Evolutionary conservation across 2,797 vertebrate genomes (phyloP).

Genomic region (Hemibagrus guttatus): DNA sequence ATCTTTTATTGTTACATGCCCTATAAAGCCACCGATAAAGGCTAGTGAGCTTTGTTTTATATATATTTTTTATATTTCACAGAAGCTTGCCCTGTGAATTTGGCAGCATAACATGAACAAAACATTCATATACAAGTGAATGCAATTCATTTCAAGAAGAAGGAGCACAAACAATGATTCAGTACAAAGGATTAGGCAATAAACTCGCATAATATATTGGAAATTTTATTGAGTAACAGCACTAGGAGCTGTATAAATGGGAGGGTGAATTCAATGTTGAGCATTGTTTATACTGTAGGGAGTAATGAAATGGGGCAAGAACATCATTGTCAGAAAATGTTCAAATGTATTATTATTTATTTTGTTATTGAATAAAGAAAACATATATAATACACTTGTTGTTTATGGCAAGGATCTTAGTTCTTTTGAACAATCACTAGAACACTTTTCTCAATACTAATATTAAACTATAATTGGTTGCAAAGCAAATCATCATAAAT

Average conservation of each 20-base stretch:
- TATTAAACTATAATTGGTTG: too few species aligned
- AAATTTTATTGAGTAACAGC: slow-evolving; percentile 40
- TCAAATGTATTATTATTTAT: neutral
- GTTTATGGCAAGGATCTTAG: neutral
- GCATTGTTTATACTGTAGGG: slow-evolving; percentile 8
- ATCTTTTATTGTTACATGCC: slow-evolving; percentile 29
- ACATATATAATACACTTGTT: neutral
- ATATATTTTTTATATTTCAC: slow-evolving; percentile 24
- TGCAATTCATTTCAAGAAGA: slow-evolving; percentile 4
- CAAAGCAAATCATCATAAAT: too few species aligned
- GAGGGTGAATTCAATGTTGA: slow-evolving; percentile 28
- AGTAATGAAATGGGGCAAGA: slow-evolving; percentile 37
- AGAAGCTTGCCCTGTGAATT: slow-evolving; percentile 24
- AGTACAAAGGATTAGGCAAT: neutral
- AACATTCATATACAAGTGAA: slow-evolving; percentile 3
- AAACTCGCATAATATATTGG: slow-evolving; percentile 4
- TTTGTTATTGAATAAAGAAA: neutral
- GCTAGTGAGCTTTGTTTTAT: slow-evolving; percentile 13
- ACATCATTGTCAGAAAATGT: neutral
- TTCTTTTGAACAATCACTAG: neutral
- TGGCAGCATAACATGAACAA: slow-evolving; percentile 22
- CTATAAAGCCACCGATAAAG: slow-evolving; percentile 47
- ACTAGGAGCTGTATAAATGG: slow-evolving; percentile 25
- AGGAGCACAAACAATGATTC: slow-evolving; percentile 7
- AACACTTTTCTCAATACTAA: neutral